Percentiles rank a stretch among this genome's conserved stretches.
phyloP scores from a whole-genome alignment of 30 jellyfish, hydroid and myxozoan genomes.

The Hydractinia echinata region DNA sequence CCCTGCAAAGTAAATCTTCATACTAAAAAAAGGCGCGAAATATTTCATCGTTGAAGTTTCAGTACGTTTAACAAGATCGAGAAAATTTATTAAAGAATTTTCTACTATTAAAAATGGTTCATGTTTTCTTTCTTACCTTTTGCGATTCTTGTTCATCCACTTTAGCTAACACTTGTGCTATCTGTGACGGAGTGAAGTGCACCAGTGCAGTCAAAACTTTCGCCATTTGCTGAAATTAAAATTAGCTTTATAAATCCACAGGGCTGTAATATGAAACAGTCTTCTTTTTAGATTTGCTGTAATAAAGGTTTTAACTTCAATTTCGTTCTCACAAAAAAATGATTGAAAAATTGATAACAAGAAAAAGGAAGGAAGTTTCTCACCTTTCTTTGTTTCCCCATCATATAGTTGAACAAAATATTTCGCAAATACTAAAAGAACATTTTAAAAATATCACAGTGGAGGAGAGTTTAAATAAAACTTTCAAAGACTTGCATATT shows the following conservation, averaged over 20 bases:
- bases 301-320: no score
- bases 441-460: not conserved
- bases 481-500: no score
- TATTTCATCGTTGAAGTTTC: no score
- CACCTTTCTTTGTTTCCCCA: conserved; percentile 88
- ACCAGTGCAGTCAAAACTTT: conserved; percentile 83
- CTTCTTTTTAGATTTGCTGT: not conserved
- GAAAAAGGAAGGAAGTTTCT: not conserved
- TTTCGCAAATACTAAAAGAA: conserved; percentile 75
- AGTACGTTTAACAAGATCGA: no score
- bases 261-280: not conserved
- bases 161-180: conserved; percentile 61
- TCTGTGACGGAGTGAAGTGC: conserved; percentile 84
- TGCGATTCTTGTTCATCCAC: conserved; percentile 67
- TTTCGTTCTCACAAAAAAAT: no score
- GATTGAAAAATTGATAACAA: no score
- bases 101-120: no score
- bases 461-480: not conserved
- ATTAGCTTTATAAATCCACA: not conserved
- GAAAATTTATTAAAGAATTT: no score
- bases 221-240: conserved; percentile 86
- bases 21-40: no score
- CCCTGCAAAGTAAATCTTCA: no score
- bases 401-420: conserved; percentile 75
- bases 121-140: conserved; percentile 38